Base-by-base conservation (phyloP, 2,797 vertebrate species). In the Scleropages formosus region DNA sequence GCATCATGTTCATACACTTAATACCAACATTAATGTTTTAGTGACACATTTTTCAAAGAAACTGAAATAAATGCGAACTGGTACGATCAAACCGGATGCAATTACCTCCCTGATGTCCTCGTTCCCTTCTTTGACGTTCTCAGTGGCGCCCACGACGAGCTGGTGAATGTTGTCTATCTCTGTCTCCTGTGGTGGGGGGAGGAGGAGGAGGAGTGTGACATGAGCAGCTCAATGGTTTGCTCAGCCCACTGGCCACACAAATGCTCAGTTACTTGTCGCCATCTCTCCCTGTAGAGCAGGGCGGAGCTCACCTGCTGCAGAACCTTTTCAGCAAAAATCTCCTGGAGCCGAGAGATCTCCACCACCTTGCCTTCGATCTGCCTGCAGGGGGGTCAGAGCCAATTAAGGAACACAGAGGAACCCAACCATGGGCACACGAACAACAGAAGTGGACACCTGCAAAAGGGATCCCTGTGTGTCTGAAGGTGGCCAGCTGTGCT, bases 341-440 rank as follows among this genome's bases (percentile, higher is more conserved):
- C 98, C 87, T 99, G 98, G 61, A 99, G 92, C 80, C 96, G 92
- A 77, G 98, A 98, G 84, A 99, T 99, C 89, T 99, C 98, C 81
- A 99, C 97, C 81, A 99, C 96, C 84, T 95, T 99, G 18, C 98
- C 98, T 89, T 99, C 98, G 3, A 99, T 99, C 87, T 98, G 96
- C 81, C 98, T 99, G 88, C 62, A 77, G 1, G 71, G 79, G 74
- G 79, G 13, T 4, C 8, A 66, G 39, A 18, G 77, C 4, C 22
- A 63, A 16, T 7, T 15, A 59, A 61, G 59, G n/a, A 12, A 61
- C n/a, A n/a, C n/a, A n/a, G n/a, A n/a, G n/a, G n/a, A n/a, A n/a
- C n/a, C n/a, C n/a, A n/a, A n/a, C n/a, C n/a, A n/a, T n/a, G n/a
- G n/a, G n/a, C n/a, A n/a, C n/a, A n/a, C n/a, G n/a, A n/a, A n/a